Evolutionary conservation across 2,113 vertebrate species (phyloP), one percentile per base, ranked within the genome.

Genomic region (Brachypteracias leptosomus): DNA sequence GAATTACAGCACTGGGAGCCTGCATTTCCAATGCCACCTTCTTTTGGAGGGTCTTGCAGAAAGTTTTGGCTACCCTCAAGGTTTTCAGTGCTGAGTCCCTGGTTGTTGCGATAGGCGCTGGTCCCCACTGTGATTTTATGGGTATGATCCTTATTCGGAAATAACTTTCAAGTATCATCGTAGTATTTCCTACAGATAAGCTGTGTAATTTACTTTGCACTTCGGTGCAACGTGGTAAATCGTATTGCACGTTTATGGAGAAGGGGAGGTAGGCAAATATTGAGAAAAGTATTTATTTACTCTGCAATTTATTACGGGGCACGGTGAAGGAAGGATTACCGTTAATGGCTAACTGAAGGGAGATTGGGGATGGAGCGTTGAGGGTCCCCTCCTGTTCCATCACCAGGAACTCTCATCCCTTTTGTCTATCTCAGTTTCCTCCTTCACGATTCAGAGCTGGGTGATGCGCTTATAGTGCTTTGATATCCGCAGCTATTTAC

Each of bases 281-380:
- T 95, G 93, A 77, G 88, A 93, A 91, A 93, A 87, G 83, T 36
- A 85, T 95, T 92, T 88, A 81, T 94, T 94, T 95, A 68, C 90
- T 78, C 54, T 75, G 76, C 0, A 2, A 42, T 86, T 85, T 96
- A 88, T 90, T 81, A 28, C 4, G 40, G 52, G 61, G 44, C 73
- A 42, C 0, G 0, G 7, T 21, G 51, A 70, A 68, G 44, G 63
- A 49, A 74, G 62, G 49, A 42, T 84, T 93, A 46, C 49, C 51
- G 13, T 78, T 44, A 89, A 74, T 44, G 73, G 17, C 73, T 72
- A 61, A 79, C 36, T 24, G 4, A 84, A 87, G n/a, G 40, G 73
- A 65, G 58, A 13, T 13, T 18, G 25, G n/a, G 70, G 18, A 40
- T 71, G 66, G 71, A 63, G 67, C 7, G 3, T 49, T 75, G 52